Percentiles rank a stretch among this genome's conserved stretches.
These are phyloP conservation scores for Coilia nasus DNA, from an alignment of 2,797 vertebrate genomes.

Conservation along the genomic window DNA sequence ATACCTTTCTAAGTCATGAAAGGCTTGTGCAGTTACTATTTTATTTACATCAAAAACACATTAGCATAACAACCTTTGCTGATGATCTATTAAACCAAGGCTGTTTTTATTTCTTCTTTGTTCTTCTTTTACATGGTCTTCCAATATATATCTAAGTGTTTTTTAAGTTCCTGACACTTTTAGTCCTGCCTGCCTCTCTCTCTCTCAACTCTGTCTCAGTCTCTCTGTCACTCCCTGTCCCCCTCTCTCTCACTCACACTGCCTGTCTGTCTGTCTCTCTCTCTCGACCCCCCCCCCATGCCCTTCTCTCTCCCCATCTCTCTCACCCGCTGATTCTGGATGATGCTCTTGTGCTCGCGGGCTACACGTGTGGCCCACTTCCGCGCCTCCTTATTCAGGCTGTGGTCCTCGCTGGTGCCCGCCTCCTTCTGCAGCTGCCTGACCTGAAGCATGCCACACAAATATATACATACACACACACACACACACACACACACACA, in stretches of 20 bases:
- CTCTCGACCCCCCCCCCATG: too few relatives aligned
- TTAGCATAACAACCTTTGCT: too few relatives aligned
- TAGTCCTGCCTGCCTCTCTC: background rate
- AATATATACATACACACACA: background rate
- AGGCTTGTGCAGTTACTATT: background rate
- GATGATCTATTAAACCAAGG: too few relatives aligned
- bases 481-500: background rate
- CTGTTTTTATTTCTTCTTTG: too few relatives aligned
- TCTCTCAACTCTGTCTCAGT: background rate
- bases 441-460: slow-evolving; percentile 72
- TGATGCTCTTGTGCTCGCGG: slow-evolving; percentile 90
- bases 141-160: too few relatives aligned
- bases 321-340: slow-evolving; percentile 86
- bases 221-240: background rate
- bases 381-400: slow-evolving; percentile 94
- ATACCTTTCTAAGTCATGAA: background rate
- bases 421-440: slow-evolving; percentile 86
- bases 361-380: slow-evolving; percentile 94
- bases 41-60: background rate
- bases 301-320: background rate
- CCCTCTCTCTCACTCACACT: background rate
- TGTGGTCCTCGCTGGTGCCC: slow-evolving; percentile 89
- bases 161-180: too few relatives aligned
- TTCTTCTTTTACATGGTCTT: too few relatives aligned
- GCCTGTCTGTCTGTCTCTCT: background rate